Evolutionary conservation across 2,888 invertebrate species (phyloP).

Genomic region (Drosophila paranaensis): DNA sequence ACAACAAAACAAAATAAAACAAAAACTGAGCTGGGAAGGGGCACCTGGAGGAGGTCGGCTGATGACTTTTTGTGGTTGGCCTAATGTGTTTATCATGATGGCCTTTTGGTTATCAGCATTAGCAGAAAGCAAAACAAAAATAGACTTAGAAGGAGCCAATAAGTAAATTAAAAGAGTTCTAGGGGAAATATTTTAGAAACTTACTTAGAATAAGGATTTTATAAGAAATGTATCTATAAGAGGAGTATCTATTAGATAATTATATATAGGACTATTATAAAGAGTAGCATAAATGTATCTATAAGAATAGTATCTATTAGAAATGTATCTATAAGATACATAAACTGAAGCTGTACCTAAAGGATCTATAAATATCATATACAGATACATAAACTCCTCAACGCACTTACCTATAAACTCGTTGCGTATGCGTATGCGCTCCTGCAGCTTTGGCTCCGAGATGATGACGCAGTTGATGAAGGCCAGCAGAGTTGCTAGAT

Average conservation of each 20-base stretch:
- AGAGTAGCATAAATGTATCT: too few species aligned
- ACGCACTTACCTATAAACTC: slow-evolving; percentile 94
- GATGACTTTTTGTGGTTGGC: slow-evolving; percentile 62
- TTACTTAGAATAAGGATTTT: neutral
- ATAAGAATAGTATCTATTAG: neutral
- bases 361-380: too few species aligned
- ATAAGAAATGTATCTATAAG: neutral
- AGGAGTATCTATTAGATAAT: neutral
- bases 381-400: too few species aligned
- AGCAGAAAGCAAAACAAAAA: slow-evolving; percentile 38
- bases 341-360: neutral
- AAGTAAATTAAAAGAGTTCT: slow-evolving; percentile 22
- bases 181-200: neutral
- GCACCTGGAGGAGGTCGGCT: slow-evolving; percentile 46
- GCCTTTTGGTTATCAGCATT: slow-evolving; percentile 42
- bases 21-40: neutral
- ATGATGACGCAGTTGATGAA: slow-evolving; percentile 98
- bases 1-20: neutral
- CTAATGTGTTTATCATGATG: slow-evolving; percentile 65
- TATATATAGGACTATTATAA: neutral
- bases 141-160: slow-evolving; percentile 26
- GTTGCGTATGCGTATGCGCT: slow-evolving; percentile 94
- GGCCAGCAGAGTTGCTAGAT: slow-evolving; percentile 95
- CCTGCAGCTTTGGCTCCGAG: slow-evolving; percentile 93
- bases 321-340: neutral